phyloP scores from a whole-genome alignment of 1,140 invertebrate species.

The Drosophila murphyi region DNA sequence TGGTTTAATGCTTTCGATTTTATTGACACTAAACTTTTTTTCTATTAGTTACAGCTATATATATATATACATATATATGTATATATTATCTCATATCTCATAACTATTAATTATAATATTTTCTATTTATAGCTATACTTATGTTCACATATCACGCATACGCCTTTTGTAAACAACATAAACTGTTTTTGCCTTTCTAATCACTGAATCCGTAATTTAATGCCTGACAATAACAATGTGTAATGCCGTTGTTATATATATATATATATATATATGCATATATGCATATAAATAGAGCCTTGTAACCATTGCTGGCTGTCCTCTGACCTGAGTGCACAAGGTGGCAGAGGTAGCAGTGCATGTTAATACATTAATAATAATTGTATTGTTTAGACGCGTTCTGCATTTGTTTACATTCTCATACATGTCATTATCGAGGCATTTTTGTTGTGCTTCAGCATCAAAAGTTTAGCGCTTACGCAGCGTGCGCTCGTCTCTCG shows the following conservation, averaged over 20 bases:
- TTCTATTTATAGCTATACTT: neutral
- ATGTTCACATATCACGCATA: conserved; percentile 9
- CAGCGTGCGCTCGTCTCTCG: neutral
- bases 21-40: too few species aligned
- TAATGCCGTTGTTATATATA: conserved; percentile 6
- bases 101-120: neutral
- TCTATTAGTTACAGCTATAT: too few species aligned
- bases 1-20: neutral
- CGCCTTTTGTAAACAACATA: neutral
- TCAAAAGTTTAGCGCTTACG: conserved; percentile 15
- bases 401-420: conserved; percentile 75
- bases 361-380: conserved; percentile 21
- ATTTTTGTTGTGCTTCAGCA: conserved; percentile 31
- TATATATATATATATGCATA: neutral
- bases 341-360: conserved; percentile 6
- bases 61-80: too few species aligned
- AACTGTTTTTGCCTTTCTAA: neutral
- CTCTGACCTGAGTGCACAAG: conserved; percentile 1
- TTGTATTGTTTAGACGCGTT: conserved; percentile 27
- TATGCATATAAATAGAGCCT: conserved; percentile 6
- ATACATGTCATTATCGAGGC: conserved; percentile 34
- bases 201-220: neutral
- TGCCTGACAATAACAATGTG: conserved; percentile 9
- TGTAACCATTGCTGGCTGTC: conserved; percentile 3
- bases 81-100: too few species aligned